phyloP scores from a whole-genome alignment of 2,888 invertebrate genomes.

The Thera britannica region DNA sequence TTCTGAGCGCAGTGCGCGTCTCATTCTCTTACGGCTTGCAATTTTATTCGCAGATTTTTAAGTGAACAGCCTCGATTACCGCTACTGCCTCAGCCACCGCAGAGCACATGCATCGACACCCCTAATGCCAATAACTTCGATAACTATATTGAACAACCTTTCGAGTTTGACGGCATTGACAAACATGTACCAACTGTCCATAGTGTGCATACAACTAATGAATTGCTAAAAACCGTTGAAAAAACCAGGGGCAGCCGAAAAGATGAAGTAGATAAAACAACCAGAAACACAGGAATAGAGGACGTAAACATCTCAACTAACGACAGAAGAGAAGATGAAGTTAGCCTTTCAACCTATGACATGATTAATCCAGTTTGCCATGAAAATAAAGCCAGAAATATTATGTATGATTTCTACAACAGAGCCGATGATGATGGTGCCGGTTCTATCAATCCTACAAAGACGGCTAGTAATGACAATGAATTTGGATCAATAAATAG shows the following conservation, averaged over 20 bases:
- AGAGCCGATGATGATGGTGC: background rate
- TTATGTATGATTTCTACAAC: slow-evolving; percentile 1
- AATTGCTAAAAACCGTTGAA: slow-evolving; percentile 28
- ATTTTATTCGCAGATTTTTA: slow-evolving; percentile 20
- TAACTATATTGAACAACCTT: background rate
- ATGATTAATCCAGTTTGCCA: slow-evolving; percentile 19
- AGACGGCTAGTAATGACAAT: background rate
- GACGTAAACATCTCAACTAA: background rate
- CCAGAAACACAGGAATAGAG: slow-evolving; percentile 1
- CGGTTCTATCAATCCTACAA: background rate
- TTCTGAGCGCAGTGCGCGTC: too few relatives aligned
- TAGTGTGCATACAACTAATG: slow-evolving; percentile 13
- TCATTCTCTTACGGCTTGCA: background rate
- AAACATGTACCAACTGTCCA: slow-evolving; percentile 13
- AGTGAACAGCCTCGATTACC: slow-evolving; percentile 2
- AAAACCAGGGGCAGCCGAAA: background rate
- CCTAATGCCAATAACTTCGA: background rate
- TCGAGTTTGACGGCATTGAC: slow-evolving; percentile 9
- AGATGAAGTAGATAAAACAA: background rate
- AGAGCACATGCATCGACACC: slow-evolving; percentile 7
- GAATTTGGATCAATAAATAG: slow-evolving; percentile 1
- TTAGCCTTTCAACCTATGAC: slow-evolving; percentile 16
- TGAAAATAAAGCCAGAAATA: slow-evolving; percentile 9
- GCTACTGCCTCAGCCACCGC: slow-evolving; percentile 5
- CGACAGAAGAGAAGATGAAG: background rate